Conservation (phyloP, 2,113 vertebrate genomes). For the Bostrychus sinensis region DNA sequence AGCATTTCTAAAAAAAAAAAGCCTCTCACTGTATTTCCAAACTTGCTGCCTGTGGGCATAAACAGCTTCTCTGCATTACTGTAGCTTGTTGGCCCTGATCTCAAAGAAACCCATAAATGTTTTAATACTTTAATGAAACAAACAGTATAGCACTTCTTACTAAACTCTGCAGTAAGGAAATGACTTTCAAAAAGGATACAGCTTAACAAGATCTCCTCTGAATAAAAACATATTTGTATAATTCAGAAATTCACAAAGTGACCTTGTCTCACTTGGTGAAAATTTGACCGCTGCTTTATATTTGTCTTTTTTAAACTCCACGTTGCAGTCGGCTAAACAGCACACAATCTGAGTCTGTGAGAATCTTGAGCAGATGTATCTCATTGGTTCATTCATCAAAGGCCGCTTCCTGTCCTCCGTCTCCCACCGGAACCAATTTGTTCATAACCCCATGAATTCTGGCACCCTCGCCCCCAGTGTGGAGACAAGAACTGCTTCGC, state of each 20-base stretch:
- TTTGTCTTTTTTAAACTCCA: slow-evolving; percentile 15
- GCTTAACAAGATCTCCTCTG: background rate
- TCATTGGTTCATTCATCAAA: slow-evolving; percentile 76
- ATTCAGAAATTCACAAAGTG: background rate
- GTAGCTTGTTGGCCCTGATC: background rate
- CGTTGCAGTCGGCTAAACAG: slow-evolving; percentile 48
- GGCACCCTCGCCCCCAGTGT: slow-evolving; percentile 52
- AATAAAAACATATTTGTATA: slow-evolving; percentile 14
- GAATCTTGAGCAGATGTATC: slow-evolving; percentile 40
- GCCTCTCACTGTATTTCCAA: background rate
- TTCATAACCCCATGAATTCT: slow-evolving; percentile 72
- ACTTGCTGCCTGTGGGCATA: slow-evolving; percentile 5
- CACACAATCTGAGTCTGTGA: slow-evolving; percentile 16
- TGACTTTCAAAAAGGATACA: background rate
- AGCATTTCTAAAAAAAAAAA: background rate
- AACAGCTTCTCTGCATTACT: background rate
- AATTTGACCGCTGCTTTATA: slow-evolving; percentile 8
- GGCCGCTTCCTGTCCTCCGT: slow-evolving; percentile 66
- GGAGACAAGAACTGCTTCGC: slow-evolving; percentile 53
- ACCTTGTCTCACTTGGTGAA: background rate
- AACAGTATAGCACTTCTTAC: background rate
- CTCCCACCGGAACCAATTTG: slow-evolving; percentile 77
- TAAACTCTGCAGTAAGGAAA: background rate
- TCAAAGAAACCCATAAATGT: slow-evolving; percentile 6
- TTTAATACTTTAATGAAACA: slow-evolving; percentile 10